Percentiles rank a stretch among this genome's conserved stretches.
phyloP scores from a whole-genome alignment of 1,140 invertebrate species.

The Bombus confusus region DNA sequence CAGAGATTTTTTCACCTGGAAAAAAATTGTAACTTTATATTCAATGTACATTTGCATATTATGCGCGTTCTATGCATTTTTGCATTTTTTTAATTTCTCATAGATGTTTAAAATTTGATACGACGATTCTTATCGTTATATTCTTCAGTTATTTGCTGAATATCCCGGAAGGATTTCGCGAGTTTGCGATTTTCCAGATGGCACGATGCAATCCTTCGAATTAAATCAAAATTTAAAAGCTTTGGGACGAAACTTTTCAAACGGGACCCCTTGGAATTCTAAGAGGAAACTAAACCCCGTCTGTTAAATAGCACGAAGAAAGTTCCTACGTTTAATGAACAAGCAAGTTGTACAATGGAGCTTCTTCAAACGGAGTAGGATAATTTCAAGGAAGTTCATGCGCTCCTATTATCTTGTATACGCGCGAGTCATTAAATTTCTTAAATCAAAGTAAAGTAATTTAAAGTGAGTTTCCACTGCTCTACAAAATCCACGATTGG shows the following conservation, averaged over 20 bases:
- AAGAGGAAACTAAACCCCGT: neutral
- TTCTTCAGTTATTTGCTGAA: too few relatives aligned
- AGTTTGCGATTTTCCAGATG: neutral
- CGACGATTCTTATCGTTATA: too few relatives aligned
- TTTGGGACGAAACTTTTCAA: neutral
- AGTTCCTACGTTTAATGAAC: conserved; percentile 1
- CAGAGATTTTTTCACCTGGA: too few relatives aligned
- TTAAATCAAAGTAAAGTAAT: neutral
- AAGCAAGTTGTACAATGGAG: neutral
- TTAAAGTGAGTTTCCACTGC: neutral
- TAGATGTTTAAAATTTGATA: too few relatives aligned
- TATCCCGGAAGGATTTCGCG: too few relatives aligned
- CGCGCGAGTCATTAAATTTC: too few relatives aligned
- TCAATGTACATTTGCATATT: too few relatives aligned
- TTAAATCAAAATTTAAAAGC: neutral
- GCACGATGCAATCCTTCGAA: neutral
- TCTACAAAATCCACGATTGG: neutral
- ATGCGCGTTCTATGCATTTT: too few relatives aligned
- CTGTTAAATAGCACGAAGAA: neutral
- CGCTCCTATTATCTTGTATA: neutral
- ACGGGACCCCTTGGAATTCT: neutral
- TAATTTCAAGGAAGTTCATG: neutral
- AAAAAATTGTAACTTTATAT: too few relatives aligned
- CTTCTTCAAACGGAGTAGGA: neutral
- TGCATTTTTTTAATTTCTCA: too few relatives aligned